phyloP scores from a whole-genome alignment of 2,797 vertebrate genomes.

The Rhinichthys osculus region DNA sequence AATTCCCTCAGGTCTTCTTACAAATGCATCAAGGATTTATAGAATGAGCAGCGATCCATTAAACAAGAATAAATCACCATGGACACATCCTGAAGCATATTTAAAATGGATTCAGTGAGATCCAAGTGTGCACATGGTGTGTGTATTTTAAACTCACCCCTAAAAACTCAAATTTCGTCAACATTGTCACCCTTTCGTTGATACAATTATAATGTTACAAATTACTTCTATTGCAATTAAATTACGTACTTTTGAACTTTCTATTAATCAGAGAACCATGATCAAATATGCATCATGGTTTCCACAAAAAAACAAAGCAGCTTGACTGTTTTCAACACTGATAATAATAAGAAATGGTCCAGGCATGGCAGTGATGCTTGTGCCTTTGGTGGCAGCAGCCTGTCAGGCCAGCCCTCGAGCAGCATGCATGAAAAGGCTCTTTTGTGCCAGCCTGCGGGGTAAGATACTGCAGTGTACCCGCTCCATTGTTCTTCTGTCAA shows the following conservation, averaged over 20 bases:
- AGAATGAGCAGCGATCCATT: slow-evolving; percentile 20
- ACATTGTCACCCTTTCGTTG: not conserved
- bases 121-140: not conserved
- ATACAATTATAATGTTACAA: not conserved
- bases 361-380: slow-evolving; percentile 45
- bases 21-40: slow-evolving; percentile 23
- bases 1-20: slow-evolving; percentile 18
- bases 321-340: not conserved
- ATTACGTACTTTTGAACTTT: not conserved
- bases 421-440: slow-evolving; percentile 64
- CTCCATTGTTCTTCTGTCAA: slow-evolving; percentile 81
- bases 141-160: not conserved
- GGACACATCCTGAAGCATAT: not conserved
- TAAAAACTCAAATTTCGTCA: not conserved
- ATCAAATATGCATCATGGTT: not conserved
- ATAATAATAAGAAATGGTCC: not conserved
- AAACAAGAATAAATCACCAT: slow-evolving; percentile 3
- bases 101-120: not conserved
- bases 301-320: not conserved
- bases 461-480: slow-evolving; percentile 70
- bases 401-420: slow-evolving; percentile 44
- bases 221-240: not conserved
- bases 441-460: slow-evolving; percentile 69
- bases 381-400: slow-evolving; percentile 45
- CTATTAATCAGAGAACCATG: not conserved